Evolutionary conservation across 2,113 vertebrate genomes (phyloP).

Genomic region (Otis tarda): DNA sequence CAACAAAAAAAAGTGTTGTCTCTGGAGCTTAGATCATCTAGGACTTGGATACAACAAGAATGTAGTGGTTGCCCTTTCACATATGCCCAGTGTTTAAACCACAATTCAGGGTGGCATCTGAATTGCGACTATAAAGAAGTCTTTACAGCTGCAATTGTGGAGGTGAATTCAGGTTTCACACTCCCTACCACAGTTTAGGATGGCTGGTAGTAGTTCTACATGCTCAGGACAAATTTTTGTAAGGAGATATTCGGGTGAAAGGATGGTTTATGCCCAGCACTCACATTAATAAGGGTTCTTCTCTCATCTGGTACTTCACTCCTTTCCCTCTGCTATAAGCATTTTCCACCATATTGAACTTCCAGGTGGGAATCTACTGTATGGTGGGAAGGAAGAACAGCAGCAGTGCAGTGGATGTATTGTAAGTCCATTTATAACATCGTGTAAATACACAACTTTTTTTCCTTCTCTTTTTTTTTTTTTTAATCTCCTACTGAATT

Average conservation of each 20-base stretch:
- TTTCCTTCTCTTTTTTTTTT: not conserved
- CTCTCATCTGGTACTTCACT: not conserved
- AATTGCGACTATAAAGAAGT: not conserved
- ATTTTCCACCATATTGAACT: not conserved
- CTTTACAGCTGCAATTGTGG: not conserved
- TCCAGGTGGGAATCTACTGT: not conserved
- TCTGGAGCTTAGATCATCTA: not conserved
- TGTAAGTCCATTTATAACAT: not conserved
- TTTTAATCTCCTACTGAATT: not conserved
- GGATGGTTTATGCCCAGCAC: not conserved
- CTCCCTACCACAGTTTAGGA: not conserved
- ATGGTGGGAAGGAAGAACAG: not conserved
- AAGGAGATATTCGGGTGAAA: not conserved
- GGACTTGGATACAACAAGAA: not conserved
- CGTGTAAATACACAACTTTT: not conserved
- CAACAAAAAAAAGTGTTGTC: not conserved
- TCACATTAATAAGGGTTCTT: not conserved
- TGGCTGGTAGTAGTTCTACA: not conserved
- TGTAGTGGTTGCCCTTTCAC: not conserved
- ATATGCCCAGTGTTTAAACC: not conserved
- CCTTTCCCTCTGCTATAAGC: not conserved
- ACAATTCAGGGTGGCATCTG: not conserved
- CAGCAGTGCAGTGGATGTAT: no score
- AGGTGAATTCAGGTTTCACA: not conserved
- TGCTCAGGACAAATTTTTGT: not conserved